phyloP scores from a whole-genome alignment of 2,888 invertebrate genomes.

The Megastigmus dorsalis region DNA sequence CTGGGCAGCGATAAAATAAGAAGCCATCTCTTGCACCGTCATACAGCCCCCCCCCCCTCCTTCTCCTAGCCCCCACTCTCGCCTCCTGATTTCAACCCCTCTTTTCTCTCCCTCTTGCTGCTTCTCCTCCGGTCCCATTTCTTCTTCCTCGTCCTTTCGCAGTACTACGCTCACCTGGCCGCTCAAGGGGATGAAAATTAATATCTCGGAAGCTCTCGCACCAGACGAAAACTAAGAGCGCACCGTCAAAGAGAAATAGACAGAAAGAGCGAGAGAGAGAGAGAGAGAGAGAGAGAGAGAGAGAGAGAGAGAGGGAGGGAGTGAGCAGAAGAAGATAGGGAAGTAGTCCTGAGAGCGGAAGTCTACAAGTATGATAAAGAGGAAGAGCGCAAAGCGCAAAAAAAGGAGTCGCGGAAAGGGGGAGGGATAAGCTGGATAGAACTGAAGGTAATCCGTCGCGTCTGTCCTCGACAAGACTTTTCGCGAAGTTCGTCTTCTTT shows the following conservation, averaged over 20 bases:
- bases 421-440: conserved; percentile 42
- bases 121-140: background rate
- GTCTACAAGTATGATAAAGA: conserved; percentile 49
- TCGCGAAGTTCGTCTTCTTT: conserved; percentile 48
- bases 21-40: conserved; percentile 56
- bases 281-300: conserved; percentile 8
- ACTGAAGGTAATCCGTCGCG: conserved; percentile 60
- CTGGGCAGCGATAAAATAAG: conserved; percentile 67
- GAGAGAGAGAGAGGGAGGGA: conserved; percentile 21
- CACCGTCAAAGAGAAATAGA: conserved; percentile 21
- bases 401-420: background rate
- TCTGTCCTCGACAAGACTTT: conserved; percentile 59
- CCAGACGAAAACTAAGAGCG: conserved; percentile 31
- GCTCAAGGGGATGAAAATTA: conserved; percentile 57
- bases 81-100: background rate
- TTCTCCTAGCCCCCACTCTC: conserved; percentile 15
- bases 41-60: background rate
- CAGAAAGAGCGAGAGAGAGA: background rate
- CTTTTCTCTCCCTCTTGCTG: background rate
- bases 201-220: conserved; percentile 48
- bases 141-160: too few species aligned
- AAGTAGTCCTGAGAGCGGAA: conserved; percentile 16
- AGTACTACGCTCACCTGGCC: conserved; percentile 23
- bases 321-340: background rate
- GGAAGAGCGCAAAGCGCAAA: background rate